phyloP scores from a whole-genome alignment of 2,113 vertebrate species.

The Mustelus asterias region DNA sequence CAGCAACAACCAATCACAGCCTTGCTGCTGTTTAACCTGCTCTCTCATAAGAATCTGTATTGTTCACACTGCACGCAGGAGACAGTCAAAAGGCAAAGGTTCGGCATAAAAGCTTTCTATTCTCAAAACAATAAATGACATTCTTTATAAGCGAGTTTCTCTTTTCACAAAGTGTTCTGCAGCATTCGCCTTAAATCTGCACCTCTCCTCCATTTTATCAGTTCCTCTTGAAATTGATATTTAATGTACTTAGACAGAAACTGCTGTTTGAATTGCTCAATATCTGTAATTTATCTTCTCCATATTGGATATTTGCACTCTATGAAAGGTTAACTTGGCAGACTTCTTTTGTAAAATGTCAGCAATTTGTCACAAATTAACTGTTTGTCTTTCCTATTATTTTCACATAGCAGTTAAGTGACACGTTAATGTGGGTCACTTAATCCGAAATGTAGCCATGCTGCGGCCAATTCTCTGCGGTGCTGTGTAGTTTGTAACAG shows the following conservation, averaged over 20 bases:
- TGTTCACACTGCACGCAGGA: too few species aligned
- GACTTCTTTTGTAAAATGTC: slow-evolving; percentile 9
- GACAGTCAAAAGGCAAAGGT: not conserved
- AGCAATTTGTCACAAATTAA: slow-evolving; percentile 32
- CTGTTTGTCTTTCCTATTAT: slow-evolving; percentile 11
- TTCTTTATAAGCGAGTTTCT: not conserved
- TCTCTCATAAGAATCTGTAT: not conserved
- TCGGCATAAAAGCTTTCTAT: not conserved
- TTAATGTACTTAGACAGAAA: not conserved
- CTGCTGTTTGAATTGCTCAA: not conserved
- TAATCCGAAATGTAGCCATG: not conserved
- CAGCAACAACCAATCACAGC: not conserved
- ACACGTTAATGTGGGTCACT: slow-evolving; percentile 1
- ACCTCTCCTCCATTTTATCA: not conserved
- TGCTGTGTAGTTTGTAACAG: not conserved
- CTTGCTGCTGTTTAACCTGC: not conserved
- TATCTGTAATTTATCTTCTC: not conserved
- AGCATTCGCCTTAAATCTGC: not conserved
- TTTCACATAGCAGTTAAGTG: not conserved
- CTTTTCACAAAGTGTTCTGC: not conserved
- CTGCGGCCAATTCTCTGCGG: not conserved
- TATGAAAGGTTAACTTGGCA: slow-evolving; percentile 3
- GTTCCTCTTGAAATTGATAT: not conserved
- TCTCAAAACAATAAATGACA: too few species aligned
- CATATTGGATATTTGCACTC: not conserved